These are phyloP conservation scores for Falco punctatus DNA, from an alignment of 2,113 vertebrate genomes.

Conservation along the genomic window DNA sequence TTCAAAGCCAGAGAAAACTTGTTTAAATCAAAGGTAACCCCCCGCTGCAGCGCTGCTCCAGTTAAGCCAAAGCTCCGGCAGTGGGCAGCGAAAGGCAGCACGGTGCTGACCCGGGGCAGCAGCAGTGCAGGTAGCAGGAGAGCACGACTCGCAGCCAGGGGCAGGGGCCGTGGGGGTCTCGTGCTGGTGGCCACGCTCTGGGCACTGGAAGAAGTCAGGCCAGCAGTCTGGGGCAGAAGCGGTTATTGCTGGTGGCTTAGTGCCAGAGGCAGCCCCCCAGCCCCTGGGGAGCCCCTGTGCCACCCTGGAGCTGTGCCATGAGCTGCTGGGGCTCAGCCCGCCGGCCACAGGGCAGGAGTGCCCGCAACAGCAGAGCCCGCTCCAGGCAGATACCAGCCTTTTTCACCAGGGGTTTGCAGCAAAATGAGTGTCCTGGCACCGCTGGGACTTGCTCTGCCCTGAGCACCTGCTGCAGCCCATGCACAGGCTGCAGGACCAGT, in stretches of 20 bases:
- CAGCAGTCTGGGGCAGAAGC: background rate
- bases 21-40: background rate
- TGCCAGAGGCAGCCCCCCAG: background rate
- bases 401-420: background rate
- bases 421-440: background rate
- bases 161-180: rapidly evolving
- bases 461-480: background rate
- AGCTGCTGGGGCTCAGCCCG: background rate
- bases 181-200: background rate
- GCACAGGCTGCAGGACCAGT: background rate
- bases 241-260: rapidly evolving
- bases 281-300: background rate
- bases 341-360: background rate
- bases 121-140: background rate
- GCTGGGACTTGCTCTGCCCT: background rate
- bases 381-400: too few relatives aligned
- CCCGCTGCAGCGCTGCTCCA: background rate
- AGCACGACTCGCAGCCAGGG: background rate
- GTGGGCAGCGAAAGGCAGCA: background rate
- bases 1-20: background rate
- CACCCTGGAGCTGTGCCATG: background rate
- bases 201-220: background rate
- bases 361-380: rapidly evolving
- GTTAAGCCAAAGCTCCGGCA: background rate
- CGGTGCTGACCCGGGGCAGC: background rate